Conservation (phyloP, 2,797 vertebrate species). For the Takifugu ocellatus region DNA sequence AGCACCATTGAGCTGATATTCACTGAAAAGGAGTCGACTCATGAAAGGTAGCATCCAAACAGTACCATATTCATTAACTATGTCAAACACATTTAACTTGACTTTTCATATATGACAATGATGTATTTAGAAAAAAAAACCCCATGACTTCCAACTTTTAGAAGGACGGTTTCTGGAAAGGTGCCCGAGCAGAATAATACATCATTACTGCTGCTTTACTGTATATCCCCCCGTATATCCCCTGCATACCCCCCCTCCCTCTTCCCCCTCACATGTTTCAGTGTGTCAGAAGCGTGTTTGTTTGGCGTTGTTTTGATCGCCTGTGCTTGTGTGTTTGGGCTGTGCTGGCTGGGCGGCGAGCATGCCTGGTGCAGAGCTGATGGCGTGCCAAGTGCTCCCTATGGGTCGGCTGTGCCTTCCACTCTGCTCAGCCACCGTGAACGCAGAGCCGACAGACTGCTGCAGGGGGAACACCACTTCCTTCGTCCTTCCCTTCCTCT, state of each 20-base stretch:
- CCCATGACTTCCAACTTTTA: no score
- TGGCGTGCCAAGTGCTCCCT: slow-evolving; percentile 80
- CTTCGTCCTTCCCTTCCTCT: slow-evolving; percentile 32
- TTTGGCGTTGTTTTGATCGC: slow-evolving; percentile 77
- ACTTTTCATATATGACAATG: no score
- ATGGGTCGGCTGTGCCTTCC: slow-evolving; percentile 69
- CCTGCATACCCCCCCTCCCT: not conserved
- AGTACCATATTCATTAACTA: no score
- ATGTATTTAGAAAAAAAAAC: no score
- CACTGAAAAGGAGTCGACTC: no score
- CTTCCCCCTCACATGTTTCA: slow-evolving; percentile 40
- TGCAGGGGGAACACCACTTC: slow-evolving; percentile 65
- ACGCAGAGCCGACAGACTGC: slow-evolving; percentile 73
- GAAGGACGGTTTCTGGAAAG: no score
- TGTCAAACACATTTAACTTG: no score
- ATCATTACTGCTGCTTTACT: not conserved
- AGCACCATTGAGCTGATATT: no score
- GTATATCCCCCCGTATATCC: not conserved
- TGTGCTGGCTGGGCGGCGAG: slow-evolving; percentile 66
- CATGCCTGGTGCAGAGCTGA: slow-evolving; percentile 69
- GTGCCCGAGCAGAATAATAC: no score
- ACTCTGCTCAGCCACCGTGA: slow-evolving; percentile 78
- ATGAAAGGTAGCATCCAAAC: no score
- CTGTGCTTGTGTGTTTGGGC: slow-evolving; percentile 72
- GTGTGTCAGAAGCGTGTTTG: slow-evolving; percentile 70